phyloP scores from a whole-genome alignment of 2,888 invertebrate species.

The Brassicogethes aeneus region DNA sequence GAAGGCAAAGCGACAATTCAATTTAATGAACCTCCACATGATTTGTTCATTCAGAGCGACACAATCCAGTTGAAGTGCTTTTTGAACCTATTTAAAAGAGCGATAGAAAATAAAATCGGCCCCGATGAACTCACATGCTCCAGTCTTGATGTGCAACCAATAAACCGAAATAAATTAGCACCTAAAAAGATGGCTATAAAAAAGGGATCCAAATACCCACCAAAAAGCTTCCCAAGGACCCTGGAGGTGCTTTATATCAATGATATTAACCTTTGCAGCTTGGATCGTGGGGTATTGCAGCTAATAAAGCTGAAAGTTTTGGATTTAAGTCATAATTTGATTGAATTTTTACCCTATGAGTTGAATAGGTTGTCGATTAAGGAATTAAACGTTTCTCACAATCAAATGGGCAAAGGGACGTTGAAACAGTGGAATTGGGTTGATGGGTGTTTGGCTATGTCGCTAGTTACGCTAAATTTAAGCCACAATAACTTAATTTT shows the following conservation, averaged over 20 bases:
- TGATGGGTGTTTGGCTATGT: constrained; percentile 44
- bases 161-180: constrained; percentile 41
- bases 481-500: constrained; percentile 49
- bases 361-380: constrained; percentile 54
- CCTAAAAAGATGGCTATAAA: constrained; percentile 50
- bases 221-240: constrained; percentile 62
- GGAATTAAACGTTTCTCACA: constrained; percentile 55
- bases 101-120: constrained; percentile 49
- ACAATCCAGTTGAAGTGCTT: constrained; percentile 63
- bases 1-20: constrained; percentile 81
- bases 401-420: constrained; percentile 50
- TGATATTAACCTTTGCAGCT: constrained; percentile 52
- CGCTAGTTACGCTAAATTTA: constrained; percentile 54
- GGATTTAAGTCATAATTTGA: constrained; percentile 61
- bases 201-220: constrained; percentile 59
- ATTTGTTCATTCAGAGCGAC: constrained; percentile 66
- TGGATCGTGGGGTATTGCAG: constrained; percentile 61
- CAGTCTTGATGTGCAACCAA: constrained; percentile 39
- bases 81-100: constrained; percentile 54
- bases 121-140: constrained; percentile 40
- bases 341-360: constrained; percentile 60
- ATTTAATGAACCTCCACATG: constrained; percentile 66
- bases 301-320: constrained; percentile 56
- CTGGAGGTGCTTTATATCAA: constrained; percentile 54
- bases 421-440: constrained; percentile 60